Evolutionary conservation across 1,140 invertebrate genomes (phyloP).

Genomic region (Zeugodacus cucurbitae): DNA sequence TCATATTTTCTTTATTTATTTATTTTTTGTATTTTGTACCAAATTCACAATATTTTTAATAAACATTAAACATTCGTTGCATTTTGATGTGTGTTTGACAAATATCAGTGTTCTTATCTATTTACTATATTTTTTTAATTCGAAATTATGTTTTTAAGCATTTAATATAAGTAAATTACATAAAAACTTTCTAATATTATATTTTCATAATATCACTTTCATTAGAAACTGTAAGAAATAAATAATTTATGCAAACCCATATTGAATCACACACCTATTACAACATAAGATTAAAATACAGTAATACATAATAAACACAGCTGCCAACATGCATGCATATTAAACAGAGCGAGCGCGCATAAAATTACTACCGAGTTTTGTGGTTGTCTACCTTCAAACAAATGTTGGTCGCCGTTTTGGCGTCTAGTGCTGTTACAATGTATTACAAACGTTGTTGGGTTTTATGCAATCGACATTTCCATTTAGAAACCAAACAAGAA

Average conservation of each 20-base stretch:
- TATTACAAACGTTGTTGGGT: background rate
- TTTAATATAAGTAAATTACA: background rate
- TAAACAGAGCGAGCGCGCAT: conserved; percentile 5
- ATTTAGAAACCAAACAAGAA: background rate
- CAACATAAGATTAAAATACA: background rate
- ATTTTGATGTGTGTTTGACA: too few species aligned
- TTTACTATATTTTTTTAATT: background rate
- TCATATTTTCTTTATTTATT: too few species aligned
- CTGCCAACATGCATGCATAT: background rate
- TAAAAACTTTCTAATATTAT: background rate
- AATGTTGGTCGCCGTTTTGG: background rate
- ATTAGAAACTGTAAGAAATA: background rate
- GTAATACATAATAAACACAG: background rate
- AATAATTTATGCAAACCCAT: background rate
- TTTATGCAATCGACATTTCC: conserved; percentile 23
- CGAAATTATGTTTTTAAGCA: background rate
- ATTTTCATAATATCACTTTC: background rate
- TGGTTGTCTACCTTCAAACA: background rate
- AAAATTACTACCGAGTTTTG: conserved; percentile 1
- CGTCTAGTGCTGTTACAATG: background rate
- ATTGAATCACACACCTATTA: background rate
- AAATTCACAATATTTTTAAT: too few species aligned
- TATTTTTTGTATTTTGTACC: too few species aligned
- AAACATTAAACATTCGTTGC: too few species aligned
- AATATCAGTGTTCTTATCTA: too few species aligned